These are phyloP conservation scores for Drosophila seguyi DNA, from an alignment of 1,140 invertebrate species.

Conservation along the genomic window DNA sequence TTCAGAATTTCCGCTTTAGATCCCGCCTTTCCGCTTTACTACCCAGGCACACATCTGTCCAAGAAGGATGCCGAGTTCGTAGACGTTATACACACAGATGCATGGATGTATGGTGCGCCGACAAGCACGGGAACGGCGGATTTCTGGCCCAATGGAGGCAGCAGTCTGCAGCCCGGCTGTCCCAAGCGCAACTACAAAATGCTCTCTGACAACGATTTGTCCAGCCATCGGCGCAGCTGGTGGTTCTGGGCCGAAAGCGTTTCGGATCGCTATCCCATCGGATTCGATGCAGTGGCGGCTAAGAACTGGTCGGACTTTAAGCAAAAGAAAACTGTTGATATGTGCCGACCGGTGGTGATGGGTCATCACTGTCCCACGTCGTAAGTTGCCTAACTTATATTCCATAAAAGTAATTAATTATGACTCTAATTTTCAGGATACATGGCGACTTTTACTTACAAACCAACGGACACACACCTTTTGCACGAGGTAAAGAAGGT, in stretches of 20 bases:
- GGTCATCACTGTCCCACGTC: slow-evolving; percentile 77
- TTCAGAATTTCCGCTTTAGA: slow-evolving; percentile 87
- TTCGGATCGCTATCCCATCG: slow-evolving; percentile 81
- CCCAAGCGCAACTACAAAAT: slow-evolving; percentile 84
- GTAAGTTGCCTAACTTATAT: slow-evolving; percentile 33
- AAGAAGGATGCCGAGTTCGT: slow-evolving; percentile 89
- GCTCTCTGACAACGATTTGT: slow-evolving; percentile 86
- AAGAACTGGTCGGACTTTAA: slow-evolving; percentile 85
- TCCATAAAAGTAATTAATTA: background rate
- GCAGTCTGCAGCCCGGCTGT: slow-evolving; percentile 87
- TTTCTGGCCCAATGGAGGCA: slow-evolving; percentile 88
- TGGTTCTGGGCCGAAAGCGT: slow-evolving; percentile 88
- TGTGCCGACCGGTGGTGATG: slow-evolving; percentile 62
- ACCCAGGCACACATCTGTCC: slow-evolving; percentile 87
- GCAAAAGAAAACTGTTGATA: slow-evolving; percentile 58
- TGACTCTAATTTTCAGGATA: slow-evolving; percentile 56
- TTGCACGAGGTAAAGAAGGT: slow-evolving; percentile 78
- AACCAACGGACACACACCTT: slow-evolving; percentile 84
- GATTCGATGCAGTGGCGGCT: slow-evolving; percentile 85
- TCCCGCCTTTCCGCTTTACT: slow-evolving; percentile 88
- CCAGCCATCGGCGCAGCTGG: slow-evolving; percentile 89
- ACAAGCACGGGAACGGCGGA: slow-evolving; percentile 87
- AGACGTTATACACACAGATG: slow-evolving; percentile 90
- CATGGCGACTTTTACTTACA: slow-evolving; percentile 85
- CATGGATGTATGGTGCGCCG: slow-evolving; percentile 86